Percentiles rank a stretch among this genome's conserved stretches.
Evolutionary conservation across 2,797 vertebrate species (phyloP).

Genomic region (Phataginus tricuspis): DNA sequence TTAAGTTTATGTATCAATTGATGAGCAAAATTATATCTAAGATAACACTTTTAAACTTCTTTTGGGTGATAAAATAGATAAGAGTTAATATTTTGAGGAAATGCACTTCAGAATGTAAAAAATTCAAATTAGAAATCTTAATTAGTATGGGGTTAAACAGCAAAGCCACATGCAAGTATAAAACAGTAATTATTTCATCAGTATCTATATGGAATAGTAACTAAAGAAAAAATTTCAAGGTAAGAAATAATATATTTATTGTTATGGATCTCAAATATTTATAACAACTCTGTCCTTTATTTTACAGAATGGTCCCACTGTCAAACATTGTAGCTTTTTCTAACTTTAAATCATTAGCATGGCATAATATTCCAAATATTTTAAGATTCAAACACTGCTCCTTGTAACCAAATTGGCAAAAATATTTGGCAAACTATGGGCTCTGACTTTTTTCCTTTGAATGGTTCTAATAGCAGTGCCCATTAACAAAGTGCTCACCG

Average conservation of each 20-base stretch:
- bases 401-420: neutral
- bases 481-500: neutral
- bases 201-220: neutral
- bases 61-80: neutral
- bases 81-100: slow-evolving; percentile 14
- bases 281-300: neutral
- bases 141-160: neutral
- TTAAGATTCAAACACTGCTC: neutral
- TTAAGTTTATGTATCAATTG: neutral
- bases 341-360: neutral
- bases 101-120: slow-evolving; percentile 7
- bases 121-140: neutral
- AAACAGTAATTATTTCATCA: neutral
- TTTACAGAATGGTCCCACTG: neutral
- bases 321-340: neutral
- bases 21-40: neutral
- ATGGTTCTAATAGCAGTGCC: neutral
- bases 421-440: neutral
- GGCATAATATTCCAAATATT: neutral
- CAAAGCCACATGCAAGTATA: neutral
- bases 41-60: slow-evolving; percentile 13
- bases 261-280: neutral
- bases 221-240: neutral
- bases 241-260: neutral
- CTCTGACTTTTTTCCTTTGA: neutral